phyloP scores from a whole-genome alignment of 2,888 invertebrate genomes.

The Chaetogeoica ovagalla region DNA sequence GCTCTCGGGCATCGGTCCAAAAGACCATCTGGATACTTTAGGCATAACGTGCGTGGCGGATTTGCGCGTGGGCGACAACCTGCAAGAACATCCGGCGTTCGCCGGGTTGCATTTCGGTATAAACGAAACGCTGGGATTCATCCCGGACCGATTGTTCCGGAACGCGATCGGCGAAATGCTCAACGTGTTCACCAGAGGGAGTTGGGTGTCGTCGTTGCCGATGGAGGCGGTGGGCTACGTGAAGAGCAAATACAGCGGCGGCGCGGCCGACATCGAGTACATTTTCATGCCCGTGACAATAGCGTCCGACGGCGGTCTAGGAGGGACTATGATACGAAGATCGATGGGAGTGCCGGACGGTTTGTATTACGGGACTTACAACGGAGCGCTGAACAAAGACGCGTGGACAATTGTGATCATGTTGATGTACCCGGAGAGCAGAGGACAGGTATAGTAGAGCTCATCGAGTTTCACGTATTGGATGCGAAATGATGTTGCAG shows the following conservation, averaged over 20 bases:
- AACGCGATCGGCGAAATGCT: conserved; percentile 49
- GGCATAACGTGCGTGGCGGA: conserved; percentile 59
- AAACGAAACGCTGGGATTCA: conserved; percentile 61
- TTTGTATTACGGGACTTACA: conserved; percentile 57
- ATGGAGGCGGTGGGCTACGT: conserved; percentile 62
- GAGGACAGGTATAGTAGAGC: conserved; percentile 54
- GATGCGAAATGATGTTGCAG: no score
- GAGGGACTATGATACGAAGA: conserved; percentile 54
- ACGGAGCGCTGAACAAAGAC: conserved; percentile 57
- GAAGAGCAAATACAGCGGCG: conserved; percentile 59
- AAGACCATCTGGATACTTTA: conserved; percentile 63
- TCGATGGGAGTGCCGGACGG: conserved; percentile 57
- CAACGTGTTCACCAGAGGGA: conserved; percentile 51
- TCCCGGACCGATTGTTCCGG: conserved; percentile 58
- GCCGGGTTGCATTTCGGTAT: conserved; percentile 70
- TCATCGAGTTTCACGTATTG: no score
- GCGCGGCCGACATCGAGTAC: conserved; percentile 57
- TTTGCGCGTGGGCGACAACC: conserved; percentile 51
- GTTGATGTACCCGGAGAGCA: conserved; percentile 56
- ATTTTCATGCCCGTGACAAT: conserved; percentile 56
- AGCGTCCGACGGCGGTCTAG: conserved; percentile 55
- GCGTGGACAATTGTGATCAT: conserved; percentile 57
- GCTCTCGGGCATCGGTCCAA: conserved; percentile 69
- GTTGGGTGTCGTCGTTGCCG: conserved; percentile 60
- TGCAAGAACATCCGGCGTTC: conserved; percentile 61